Evolutionary conservation across 2,888 invertebrate species (phyloP).

Genomic region (Galeruca laticollis): DNA sequence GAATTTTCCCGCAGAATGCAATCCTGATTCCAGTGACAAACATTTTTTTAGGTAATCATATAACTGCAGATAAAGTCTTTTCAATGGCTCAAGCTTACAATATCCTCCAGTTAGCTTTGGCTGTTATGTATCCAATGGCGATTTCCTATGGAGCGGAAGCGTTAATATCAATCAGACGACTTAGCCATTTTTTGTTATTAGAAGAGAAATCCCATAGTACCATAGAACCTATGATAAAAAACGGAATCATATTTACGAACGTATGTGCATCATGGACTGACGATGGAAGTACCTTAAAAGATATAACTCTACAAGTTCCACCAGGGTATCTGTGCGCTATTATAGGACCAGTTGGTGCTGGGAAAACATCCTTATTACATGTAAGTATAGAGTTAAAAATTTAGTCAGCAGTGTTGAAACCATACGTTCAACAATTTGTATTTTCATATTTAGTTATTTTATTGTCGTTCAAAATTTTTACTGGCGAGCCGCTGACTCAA

Average conservation of each 20-base stretch:
- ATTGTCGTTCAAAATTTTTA: too few relatives aligned
- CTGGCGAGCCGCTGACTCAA: too few relatives aligned
- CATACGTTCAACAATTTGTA: too few relatives aligned
- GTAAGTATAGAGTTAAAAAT: conserved; percentile 37
- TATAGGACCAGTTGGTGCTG: conserved; percentile 90
- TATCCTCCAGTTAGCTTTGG: conserved; percentile 68
- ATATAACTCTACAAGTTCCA: conserved; percentile 65
- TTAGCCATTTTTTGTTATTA: conserved; percentile 70
- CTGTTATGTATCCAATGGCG: conserved; percentile 72
- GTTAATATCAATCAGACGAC: conserved; percentile 68
- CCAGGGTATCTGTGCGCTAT: conserved; percentile 75
- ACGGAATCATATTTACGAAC: conserved; percentile 50
- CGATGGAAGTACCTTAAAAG: conserved; percentile 54
- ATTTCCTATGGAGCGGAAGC: conserved; percentile 73
- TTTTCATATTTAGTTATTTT: too few relatives aligned
- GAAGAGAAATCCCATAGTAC: conserved; percentile 68
- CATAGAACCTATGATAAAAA: conserved; percentile 41
- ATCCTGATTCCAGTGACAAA: too few relatives aligned
- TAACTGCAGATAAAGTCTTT: conserved; percentile 66
- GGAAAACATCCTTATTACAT: conserved; percentile 75
- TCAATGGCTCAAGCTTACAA: conserved; percentile 69
- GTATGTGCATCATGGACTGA: conserved; percentile 59
- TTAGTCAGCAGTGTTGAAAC: too few relatives aligned
- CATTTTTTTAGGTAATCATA: conserved; percentile 50
- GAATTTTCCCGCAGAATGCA: too few relatives aligned